A percentile compares a stretch with the other conserved stretches of the same genome.
phyloP scores from a whole-genome alignment of 2,113 vertebrate species.

The Edolisoma coerulescens region DNA sequence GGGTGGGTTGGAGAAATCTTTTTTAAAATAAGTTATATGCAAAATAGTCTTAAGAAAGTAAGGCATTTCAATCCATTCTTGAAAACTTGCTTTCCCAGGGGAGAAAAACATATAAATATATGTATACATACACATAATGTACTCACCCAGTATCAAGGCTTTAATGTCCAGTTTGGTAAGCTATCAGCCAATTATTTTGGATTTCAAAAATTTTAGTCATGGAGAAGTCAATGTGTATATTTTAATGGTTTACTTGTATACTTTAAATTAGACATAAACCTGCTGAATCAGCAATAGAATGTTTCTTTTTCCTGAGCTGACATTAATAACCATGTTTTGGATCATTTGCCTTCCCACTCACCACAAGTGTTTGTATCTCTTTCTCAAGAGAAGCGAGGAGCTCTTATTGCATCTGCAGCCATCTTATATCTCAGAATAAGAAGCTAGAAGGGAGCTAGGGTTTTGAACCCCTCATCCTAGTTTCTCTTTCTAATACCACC shows the following conservation, averaged over 20 bases:
- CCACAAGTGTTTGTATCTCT: neutral
- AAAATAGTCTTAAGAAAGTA: neutral
- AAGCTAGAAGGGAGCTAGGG: neutral
- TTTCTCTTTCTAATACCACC: neutral
- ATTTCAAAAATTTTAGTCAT: neutral
- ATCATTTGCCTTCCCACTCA: neutral
- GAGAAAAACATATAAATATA: neutral
- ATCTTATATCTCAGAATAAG: neutral
- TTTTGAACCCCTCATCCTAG: neutral
- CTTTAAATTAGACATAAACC: neutral
- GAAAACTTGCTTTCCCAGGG: neutral
- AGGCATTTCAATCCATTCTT: neutral
- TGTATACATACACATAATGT: accelerated
- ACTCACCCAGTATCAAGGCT: neutral
- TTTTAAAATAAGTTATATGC: neutral
- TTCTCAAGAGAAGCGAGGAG: accelerated
- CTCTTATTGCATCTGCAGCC: neutral
- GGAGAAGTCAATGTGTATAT: neutral
- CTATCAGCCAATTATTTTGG: neutral
- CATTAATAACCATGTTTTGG: neutral
- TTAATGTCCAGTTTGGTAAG: neutral
- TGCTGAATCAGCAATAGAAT: neutral
- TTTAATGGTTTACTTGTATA: neutral
- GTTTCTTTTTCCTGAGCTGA: neutral
- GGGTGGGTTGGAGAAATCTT: neutral